phyloP scores from a whole-genome alignment of 30 jellyfish, hydroid and myxozoan genomes.

The Turritopsis rubra region DNA sequence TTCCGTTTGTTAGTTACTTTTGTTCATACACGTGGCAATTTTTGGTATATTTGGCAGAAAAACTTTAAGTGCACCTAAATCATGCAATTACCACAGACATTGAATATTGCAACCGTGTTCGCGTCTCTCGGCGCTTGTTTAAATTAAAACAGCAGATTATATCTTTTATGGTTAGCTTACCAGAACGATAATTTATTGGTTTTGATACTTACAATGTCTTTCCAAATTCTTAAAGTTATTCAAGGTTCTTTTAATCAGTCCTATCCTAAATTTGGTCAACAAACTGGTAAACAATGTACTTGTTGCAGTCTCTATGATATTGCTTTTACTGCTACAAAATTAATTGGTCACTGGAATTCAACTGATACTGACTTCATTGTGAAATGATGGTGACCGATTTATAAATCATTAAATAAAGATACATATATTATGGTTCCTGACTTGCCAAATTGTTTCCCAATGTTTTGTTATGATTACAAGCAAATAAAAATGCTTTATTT shows the following conservation, averaged over 20 bases:
- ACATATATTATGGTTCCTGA: neutral
- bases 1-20: too few relatives aligned
- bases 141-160: too few relatives aligned
- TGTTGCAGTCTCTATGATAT: neutral
- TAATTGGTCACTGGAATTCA: neutral
- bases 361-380: neutral
- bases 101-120: too few relatives aligned
- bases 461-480: neutral
- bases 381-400: neutral
- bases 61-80: too few relatives aligned
- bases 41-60: too few relatives aligned
- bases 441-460: neutral
- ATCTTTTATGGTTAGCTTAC: too few relatives aligned
- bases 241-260: neutral
- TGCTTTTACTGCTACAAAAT: neutral
- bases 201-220: neutral
- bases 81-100: too few relatives aligned
- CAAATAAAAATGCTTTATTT: neutral
- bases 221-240: neutral
- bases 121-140: too few relatives aligned
- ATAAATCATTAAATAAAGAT: neutral
- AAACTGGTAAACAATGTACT: neutral
- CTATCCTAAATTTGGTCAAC: neutral
- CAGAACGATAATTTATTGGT: too few relatives aligned
- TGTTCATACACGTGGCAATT: too few relatives aligned